Base-by-base conservation (phyloP, 2,888 invertebrate species). In the Lasiommata megera region DNA sequence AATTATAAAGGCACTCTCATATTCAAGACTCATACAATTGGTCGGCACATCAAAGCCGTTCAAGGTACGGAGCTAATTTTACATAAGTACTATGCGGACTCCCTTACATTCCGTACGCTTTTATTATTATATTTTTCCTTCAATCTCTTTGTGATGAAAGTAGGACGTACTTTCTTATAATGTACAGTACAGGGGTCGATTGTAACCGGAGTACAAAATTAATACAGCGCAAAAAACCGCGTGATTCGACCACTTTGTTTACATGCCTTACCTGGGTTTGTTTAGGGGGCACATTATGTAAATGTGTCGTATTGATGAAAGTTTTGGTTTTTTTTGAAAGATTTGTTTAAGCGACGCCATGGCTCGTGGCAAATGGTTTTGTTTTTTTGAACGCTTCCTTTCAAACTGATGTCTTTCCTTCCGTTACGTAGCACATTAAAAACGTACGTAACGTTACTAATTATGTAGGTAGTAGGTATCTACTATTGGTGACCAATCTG, bases 131-230 rank as follows among this genome's bases (percentile, higher is more conserved):
- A 37, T 76, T 78, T 76, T 78, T 79, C 78, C 80, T 79, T 77
- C 74, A 78, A 82, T 80, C 83, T 80, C 82, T 84, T 88, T 86
- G 82, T 82, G 73, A 82, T 77, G 74, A 78, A 80, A 73, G 79
- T 82, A 82, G 83, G 81, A 72, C 78, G 77, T 76, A 72, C 79
- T 71, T 79, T 69, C 73, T 73, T 72, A 61, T 57, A 58, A 56
- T 57, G 61, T 65, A 77, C 73, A 74, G 71, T 77, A 80, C 74
- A 76, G 75, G 84, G 85, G 85, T 74, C 68, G 74, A 72, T 70
- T 78, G 89, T 79, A 90, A 90, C 80, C 76, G 63, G 88, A 90
- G 86, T 72, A 82, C 80, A 82, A 89, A 89, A 88, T 89, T 89
- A 88, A 88, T 88, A 86, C 79, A 77, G 76, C 77, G 77, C 76